Conservation (phyloP, 2,888 invertebrate species). For the Papilio gigon region DNA sequence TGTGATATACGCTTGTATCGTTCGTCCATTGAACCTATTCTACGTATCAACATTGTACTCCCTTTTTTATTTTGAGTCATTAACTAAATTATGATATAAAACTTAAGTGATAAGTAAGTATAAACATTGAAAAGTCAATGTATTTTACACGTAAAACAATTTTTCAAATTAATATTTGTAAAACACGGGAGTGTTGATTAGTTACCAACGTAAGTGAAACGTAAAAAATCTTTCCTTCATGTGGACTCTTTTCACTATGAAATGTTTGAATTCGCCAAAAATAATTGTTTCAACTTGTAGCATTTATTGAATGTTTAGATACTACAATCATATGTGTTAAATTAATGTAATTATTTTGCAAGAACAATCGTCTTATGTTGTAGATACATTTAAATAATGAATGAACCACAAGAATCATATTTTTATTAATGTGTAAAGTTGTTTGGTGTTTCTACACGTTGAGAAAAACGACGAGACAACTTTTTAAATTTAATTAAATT, state of each 20-base stretch:
- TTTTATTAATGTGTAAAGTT: conserved; percentile 20
- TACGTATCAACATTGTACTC: conserved; percentile 45
- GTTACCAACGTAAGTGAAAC: conserved; percentile 47
- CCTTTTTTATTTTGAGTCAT: conserved; percentile 25
- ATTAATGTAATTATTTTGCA: conserved; percentile 24
- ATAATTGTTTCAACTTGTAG: conserved; percentile 12
- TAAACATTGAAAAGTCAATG: conserved; percentile 46
- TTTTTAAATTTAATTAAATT: conserved; percentile 45
- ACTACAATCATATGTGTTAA: conserved; percentile 19
- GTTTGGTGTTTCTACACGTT: conserved; percentile 48
- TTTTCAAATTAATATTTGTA: conserved; percentile 51
- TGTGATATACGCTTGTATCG: conserved; percentile 80
- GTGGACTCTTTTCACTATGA: conserved; percentile 13
- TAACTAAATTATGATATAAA: conserved; percentile 32
- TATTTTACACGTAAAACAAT: conserved; percentile 49
- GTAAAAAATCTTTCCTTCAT: conserved; percentile 33
- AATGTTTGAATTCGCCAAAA: conserved; percentile 9
- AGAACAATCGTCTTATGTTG: conserved; percentile 6
- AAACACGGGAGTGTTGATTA: conserved; percentile 47
- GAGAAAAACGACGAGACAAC: conserved; percentile 45
- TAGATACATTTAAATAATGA: conserved; percentile 39
- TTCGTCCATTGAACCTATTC: conserved; percentile 69
- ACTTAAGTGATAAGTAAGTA: conserved; percentile 35
- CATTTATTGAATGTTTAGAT: conserved; percentile 24
- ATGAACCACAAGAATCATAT: conserved; percentile 31